Evolutionary conservation across 2,888 invertebrate species (phyloP).

Genomic region (Fissipunctia ypsillon): DNA sequence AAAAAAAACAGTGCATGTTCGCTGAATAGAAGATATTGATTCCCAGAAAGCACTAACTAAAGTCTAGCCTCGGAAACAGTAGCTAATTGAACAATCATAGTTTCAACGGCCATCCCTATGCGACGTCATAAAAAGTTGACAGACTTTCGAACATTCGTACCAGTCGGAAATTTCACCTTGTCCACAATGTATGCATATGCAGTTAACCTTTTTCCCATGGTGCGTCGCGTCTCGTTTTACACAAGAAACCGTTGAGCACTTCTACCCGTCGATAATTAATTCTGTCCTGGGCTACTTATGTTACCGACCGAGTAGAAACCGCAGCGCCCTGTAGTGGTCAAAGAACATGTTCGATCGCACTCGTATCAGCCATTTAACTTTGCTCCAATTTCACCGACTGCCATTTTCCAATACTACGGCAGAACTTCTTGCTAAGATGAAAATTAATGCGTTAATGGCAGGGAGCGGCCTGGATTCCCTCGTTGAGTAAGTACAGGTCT

Average conservation of each 20-base stretch:
- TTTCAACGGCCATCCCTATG: slow-evolving; percentile 28
- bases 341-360: slow-evolving; percentile 79
- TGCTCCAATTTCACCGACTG: slow-evolving; percentile 80
- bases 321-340: slow-evolving; percentile 81
- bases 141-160: slow-evolving; percentile 53
- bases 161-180: slow-evolving; percentile 66
- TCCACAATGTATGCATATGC: slow-evolving; percentile 72
- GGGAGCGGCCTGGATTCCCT: slow-evolving; percentile 61
- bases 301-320: slow-evolving; percentile 82
- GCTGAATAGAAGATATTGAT: slow-evolving; percentile 12
- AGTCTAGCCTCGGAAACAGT: slow-evolving; percentile 5
- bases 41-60: slow-evolving; percentile 20
- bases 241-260: slow-evolving; percentile 87
- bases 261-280: slow-evolving; percentile 85
- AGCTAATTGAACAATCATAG: slow-evolving; percentile 35
- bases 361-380: slow-evolving; percentile 81
- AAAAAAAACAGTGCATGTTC: neutral
- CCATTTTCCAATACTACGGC: slow-evolving; percentile 70
- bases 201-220: slow-evolving; percentile 85
- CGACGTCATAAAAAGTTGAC: slow-evolving; percentile 36
- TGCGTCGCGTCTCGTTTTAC: slow-evolving; percentile 85
- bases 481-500: slow-evolving; percentile 60
- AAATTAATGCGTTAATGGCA: slow-evolving; percentile 72
- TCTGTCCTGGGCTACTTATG: slow-evolving; percentile 86
- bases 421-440: slow-evolving; percentile 71